Conservation (phyloP, 2,797 vertebrate species). For the Fistularia tabacaria region DNA sequence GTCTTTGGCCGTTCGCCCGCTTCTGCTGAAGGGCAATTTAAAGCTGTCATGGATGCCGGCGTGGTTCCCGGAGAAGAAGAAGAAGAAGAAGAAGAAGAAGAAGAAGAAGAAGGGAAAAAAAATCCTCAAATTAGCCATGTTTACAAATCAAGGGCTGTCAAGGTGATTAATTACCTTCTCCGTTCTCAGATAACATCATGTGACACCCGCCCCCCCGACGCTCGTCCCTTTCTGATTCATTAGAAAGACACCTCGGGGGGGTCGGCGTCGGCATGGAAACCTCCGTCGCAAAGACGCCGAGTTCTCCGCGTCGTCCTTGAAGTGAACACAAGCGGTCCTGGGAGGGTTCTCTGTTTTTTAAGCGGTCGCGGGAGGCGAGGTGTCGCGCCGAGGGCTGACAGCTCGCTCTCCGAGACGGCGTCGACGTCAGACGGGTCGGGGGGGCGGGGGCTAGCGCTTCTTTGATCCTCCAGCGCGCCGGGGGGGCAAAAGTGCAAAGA, state of each 20-base stretch:
- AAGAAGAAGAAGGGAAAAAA: neutral
- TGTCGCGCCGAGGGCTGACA: too few relatives aligned
- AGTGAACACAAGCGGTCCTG: neutral
- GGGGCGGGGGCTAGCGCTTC: too few relatives aligned
- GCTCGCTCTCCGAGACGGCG: too few relatives aligned
- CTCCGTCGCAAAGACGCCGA: conserved; percentile 16
- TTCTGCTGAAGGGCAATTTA: conserved; percentile 52
- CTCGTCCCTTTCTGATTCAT: conserved; percentile 62
- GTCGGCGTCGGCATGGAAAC: conserved; percentile 52
- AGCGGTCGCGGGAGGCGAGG: too few relatives aligned
- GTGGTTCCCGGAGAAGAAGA: conserved; percentile 16
- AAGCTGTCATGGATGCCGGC: conserved; percentile 39
- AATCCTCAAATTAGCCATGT: conserved; percentile 56
- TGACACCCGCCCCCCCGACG: conserved; percentile 57
- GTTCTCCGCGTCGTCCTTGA: conserved; percentile 34
- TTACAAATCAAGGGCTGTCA: conserved; percentile 61
- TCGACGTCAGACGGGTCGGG: too few relatives aligned
- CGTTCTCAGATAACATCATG: conserved; percentile 58
- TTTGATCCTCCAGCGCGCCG: too few relatives aligned
- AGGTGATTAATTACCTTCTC: conserved; percentile 63
- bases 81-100: too few relatives aligned
- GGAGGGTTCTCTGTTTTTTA: too few relatives aligned
- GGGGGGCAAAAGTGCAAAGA: too few relatives aligned
- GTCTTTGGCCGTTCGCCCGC: conserved; percentile 38
- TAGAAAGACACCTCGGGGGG: conserved; percentile 54